Evolutionary conservation across 2,113 vertebrate species (phyloP).

Genomic region (Toxostoma redivivum): DNA sequence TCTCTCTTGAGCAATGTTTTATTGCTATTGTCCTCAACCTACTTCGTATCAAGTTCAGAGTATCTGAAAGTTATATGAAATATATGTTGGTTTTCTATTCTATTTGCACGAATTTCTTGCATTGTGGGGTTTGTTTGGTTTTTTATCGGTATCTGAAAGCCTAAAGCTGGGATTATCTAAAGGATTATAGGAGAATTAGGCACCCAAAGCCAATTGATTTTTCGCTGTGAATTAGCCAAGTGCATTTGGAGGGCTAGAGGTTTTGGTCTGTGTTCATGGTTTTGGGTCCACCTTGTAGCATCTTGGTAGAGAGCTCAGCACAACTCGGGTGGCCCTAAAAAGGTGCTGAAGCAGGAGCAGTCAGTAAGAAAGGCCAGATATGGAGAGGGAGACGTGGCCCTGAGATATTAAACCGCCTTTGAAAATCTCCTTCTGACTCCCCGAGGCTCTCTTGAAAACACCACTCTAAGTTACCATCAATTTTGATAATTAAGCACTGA

Average conservation of each 20-base stretch:
- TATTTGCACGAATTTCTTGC: not conserved
- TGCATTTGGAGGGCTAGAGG: not conserved
- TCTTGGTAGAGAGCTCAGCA: not conserved
- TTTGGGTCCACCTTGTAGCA: not conserved
- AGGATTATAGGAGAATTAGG: conserved; percentile 53
- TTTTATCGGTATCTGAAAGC: not conserved
- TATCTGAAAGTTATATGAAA: not conserved
- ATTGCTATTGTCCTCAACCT: conserved; percentile 44
- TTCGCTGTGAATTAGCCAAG: conserved; percentile 22
- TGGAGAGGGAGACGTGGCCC: not conserved
- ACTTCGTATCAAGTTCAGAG: not conserved
- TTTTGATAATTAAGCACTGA: conserved; percentile 51
- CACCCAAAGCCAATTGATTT: conserved; percentile 48
- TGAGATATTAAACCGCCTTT: conserved; percentile 25
- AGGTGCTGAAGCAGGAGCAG: not conserved
- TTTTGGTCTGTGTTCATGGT: not conserved
- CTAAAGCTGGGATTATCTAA: conserved; percentile 46
- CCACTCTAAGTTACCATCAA: conserved; percentile 52
- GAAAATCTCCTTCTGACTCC: conserved; percentile 26
- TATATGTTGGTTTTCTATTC: not conserved
- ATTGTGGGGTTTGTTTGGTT: not conserved
- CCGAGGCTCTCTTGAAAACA: conserved; percentile 18
- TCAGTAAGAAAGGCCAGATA: not conserved
- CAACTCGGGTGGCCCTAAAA: not conserved
- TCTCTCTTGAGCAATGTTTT: conserved; percentile 56